phyloP scores from a whole-genome alignment of 2,797 vertebrate species.

The Helostoma temminkii region DNA sequence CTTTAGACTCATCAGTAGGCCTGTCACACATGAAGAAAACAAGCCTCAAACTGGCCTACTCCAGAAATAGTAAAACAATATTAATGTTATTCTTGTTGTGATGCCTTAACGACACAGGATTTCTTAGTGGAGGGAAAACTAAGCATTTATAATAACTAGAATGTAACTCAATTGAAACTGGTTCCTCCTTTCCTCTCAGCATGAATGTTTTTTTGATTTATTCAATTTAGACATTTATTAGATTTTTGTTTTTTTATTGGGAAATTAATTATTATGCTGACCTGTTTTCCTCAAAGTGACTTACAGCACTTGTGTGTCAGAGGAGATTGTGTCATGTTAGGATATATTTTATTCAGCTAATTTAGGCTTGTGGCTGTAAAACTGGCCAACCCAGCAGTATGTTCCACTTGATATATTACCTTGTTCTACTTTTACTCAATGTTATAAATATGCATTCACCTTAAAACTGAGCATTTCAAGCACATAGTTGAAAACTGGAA shows the following conservation, averaged over 20 bases:
- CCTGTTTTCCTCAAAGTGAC: constrained; percentile 61
- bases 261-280: constrained; percentile 55
- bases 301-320: constrained; percentile 55
- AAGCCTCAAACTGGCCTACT: constrained; percentile 35
- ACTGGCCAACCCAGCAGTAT: constrained; percentile 65
- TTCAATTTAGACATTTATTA: constrained; percentile 36
- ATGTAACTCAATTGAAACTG: constrained; percentile 44
- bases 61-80: constrained; percentile 60
- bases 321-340: constrained; percentile 64
- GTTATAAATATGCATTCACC: constrained; percentile 58
- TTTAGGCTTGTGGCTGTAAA: constrained; percentile 68
- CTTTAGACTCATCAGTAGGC: constrained; percentile 47
- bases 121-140: constrained; percentile 57
- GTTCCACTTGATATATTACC: constrained; percentile 69
- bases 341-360: constrained; percentile 71
- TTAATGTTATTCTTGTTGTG: constrained; percentile 64
- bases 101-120: constrained; percentile 58
- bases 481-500: constrained; percentile 1
- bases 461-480: constrained; percentile 43
- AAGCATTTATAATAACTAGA: constrained; percentile 34
- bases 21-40: constrained; percentile 44
- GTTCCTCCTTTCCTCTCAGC: constrained; percentile 29
- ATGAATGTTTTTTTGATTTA: constrained; percentile 59
- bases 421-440: constrained; percentile 72
- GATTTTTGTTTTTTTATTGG: constrained; percentile 42